Base-by-base conservation (phyloP, 2,797 vertebrate species). In the Microchirus variegatus region DNA sequence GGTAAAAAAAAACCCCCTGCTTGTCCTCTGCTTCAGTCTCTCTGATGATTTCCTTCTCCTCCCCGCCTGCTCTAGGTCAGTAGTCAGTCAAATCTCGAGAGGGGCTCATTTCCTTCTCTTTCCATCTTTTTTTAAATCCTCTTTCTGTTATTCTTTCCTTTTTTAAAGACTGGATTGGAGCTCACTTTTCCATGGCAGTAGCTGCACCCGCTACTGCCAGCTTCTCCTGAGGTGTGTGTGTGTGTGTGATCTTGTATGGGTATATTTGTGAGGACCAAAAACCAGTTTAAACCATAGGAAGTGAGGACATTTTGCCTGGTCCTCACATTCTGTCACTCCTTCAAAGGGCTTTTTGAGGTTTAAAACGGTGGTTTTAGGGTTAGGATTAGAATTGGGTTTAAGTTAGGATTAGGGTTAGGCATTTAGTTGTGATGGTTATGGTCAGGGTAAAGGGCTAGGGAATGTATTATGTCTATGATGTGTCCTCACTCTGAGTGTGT, bases 51-150 rank as follows among this genome's bases (percentile, higher is more conserved):
- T 58, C 37, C 16, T 51, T 47, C 51, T 60, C 10, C n/a, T 41
- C 38, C 22, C 51, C 51, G 56, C 47, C 55, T 31, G 49, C 70
- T 74, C 44, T n/a, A 31, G 56, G 50, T 75, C 37, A 61, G 43
- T 61, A 65, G 75, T 68, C 40, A 19, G 60, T 65, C 66, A 63
- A 72, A 50, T 75, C 2, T 5, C 22, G 46, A 66, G 47, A 71
- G 47, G 4, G 66, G 49, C 51, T 76, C 7, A 38, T 67, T 77
- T 58, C 58, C 60, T 72, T 72, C 8, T 64, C 37, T 84, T 77
- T 75, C 60, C 55, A 59, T 73, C 41, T 53, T 67, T 63, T 62
- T 35, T n/a, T n/a, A n/a, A 52, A 57, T 43, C n/a, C 16, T 16
- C 12, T 43, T 35, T 54, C 13, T 26, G 35, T 51, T 55, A 0